Percentiles rank a stretch among this genome's conserved stretches.
phyloP scores from a whole-genome alignment of 30 jellyfish, hydroid and myxozoan genomes.

The Rhopilema esculentum region DNA sequence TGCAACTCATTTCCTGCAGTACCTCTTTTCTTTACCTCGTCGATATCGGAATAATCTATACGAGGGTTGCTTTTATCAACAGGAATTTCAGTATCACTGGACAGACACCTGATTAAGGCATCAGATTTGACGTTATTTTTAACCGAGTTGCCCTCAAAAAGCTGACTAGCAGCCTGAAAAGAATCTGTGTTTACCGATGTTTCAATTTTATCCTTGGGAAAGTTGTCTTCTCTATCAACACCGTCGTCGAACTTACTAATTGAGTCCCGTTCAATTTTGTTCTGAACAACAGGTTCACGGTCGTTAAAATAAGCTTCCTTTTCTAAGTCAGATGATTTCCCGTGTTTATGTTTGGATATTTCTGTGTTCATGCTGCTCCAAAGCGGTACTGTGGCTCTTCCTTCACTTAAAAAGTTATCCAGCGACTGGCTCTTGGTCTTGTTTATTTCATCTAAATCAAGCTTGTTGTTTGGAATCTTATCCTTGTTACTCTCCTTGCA shows the following conservation, averaged over 20 bases:
- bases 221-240: not conserved
- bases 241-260: not conserved
- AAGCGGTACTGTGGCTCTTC: slow-evolving; percentile 35
- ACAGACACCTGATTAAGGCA: too few species aligned
- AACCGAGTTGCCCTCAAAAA: too few species aligned
- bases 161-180: too few species aligned
- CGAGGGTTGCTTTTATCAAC: too few species aligned
- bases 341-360: not conserved
- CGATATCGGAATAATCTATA: too few species aligned
- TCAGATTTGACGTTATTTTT: too few species aligned
- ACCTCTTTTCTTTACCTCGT: too few species aligned
- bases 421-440: slow-evolving; percentile 4
- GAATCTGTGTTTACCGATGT: too few species aligned
- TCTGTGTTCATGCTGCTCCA: slow-evolving; percentile 23
- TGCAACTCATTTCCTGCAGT: too few species aligned
- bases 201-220: not conserved
- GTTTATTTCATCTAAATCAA: not conserved
- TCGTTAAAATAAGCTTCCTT: not conserved
- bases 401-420: slow-evolving; percentile 31
- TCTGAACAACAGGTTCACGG: not conserved
- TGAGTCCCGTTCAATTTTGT: not conserved
- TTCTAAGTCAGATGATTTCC: not conserved
- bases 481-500: not conserved
- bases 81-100: too few species aligned
- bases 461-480: not conserved